Evolutionary conservation across 2,797 vertebrate species (phyloP), one percentile per base, ranked within the genome.

Genomic region (Chelon labrosus): DNA sequence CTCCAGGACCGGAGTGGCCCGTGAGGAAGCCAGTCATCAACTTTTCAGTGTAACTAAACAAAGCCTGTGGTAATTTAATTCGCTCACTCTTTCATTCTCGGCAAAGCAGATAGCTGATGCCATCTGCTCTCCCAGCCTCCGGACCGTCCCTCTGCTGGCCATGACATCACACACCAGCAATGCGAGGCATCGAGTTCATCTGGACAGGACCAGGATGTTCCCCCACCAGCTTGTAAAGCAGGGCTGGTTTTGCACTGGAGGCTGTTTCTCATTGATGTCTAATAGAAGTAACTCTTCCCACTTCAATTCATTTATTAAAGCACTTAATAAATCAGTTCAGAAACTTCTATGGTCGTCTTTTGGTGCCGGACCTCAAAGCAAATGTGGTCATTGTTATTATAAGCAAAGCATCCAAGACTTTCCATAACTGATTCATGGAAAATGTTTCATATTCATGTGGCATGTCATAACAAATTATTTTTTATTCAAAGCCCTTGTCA

Each of bases 31-130:
- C 13, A 47, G 66, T 87, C 82, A 82, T 87, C 86, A 74, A 65
- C 54, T 41, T 79, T 87, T 80, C 68, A 77, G 78, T 88, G 88
- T 89, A 86, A 66, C 90, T 70, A 88, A 89, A 89, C 88, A 89
- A 85, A 91, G 73, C 75, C 76, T 16, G 44, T 65, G 46, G 65
- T 84, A 78, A 86, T 88, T 89, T 85, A 55, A 83, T 87, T 83
- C 39, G 49, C 72, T 67, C 82, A n/a, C 75, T 73, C 53, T 65
- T 57, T 65, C 49, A 57, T 63, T 65, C 62, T 63, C 46, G 14
- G 54, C 1, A 1, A 27, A 68, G 51, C 57, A 53, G 68, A 82
- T 70, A 72, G 41, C 60, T 0, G 37, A 57, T 71, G 65, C 60
- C 59, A 79, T 52, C 52, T 14, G 27, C 56, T 47, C 57, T 17